phyloP scores from a whole-genome alignment of 2,797 vertebrate species.

The Takifugu ocellatus region DNA sequence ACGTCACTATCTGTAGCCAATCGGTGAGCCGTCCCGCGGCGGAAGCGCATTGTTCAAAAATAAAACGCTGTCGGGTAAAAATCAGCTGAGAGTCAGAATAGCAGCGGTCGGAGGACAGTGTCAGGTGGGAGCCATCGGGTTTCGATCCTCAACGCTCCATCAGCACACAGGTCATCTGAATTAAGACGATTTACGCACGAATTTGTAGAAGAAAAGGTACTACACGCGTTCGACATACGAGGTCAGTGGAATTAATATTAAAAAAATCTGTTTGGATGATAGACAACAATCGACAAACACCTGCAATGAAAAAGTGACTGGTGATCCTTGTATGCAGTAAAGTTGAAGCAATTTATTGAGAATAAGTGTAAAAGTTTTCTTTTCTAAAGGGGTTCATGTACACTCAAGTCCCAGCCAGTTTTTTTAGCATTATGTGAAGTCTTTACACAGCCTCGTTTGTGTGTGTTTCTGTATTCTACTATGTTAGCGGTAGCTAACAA shows the following conservation, averaged over 20 bases:
- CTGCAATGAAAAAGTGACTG: background rate
- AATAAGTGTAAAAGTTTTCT: too few relatives aligned
- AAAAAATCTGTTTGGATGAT: background rate
- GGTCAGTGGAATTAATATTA: slow-evolving; percentile 28
- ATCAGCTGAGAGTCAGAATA: slow-evolving; percentile 1
- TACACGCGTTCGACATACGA: background rate
- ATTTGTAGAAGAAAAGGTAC: background rate
- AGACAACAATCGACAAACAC: background rate
- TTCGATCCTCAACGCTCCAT: fast-evolving
- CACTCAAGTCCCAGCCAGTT: too few relatives aligned
- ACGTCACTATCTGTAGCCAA: slow-evolving; percentile 32
- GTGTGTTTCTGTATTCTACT: too few relatives aligned
- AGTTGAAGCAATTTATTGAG: too few relatives aligned
- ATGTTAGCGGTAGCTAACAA: too few relatives aligned
- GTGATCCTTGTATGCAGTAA: too few relatives aligned
- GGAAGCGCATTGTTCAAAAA: slow-evolving; percentile 65
- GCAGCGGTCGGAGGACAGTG: too few relatives aligned
- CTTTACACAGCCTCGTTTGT: too few relatives aligned
- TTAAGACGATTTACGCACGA: background rate
- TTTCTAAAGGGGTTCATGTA: too few relatives aligned
- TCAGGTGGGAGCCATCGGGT: too few relatives aligned
- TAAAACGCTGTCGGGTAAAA: slow-evolving; percentile 1
- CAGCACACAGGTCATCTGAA: background rate
- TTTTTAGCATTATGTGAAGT: too few relatives aligned
- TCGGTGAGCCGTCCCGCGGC: slow-evolving; percentile 3